A percentile compares a stretch with the other conserved stretches of the same genome.
Conservation (phyloP, 2,113 vertebrate species). For the Stomatorhinus ivindoensis region DNA sequence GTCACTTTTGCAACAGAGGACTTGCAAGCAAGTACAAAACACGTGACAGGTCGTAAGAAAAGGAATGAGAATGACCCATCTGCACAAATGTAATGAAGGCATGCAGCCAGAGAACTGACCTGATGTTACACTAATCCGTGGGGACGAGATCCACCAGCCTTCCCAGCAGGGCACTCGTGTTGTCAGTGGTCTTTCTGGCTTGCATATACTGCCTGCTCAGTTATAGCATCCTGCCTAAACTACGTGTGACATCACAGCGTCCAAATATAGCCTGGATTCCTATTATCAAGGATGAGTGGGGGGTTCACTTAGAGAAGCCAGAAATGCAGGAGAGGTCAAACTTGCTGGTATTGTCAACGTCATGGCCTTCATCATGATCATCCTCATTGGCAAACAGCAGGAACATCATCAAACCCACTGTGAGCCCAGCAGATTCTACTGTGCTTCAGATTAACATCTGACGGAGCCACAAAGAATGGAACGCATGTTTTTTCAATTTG, state of each 20-base stretch:
- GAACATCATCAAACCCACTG: not conserved
- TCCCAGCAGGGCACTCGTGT: slow-evolving; percentile 39
- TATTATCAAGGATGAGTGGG: slow-evolving; percentile 1
- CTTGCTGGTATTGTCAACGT: slow-evolving; percentile 36
- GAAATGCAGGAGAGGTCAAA: slow-evolving; percentile 30
- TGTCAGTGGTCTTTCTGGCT: slow-evolving; percentile 41
- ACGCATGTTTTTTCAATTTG: not conserved
- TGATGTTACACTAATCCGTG: slow-evolving; percentile 33
- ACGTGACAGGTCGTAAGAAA: not conserved
- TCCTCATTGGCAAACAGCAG: slow-evolving; percentile 11
- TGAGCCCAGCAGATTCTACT: not conserved
- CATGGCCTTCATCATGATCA: slow-evolving; percentile 40
- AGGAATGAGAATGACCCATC: not conserved
- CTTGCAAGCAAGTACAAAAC: not conserved
- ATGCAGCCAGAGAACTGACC: not conserved
- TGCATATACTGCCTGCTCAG: slow-evolving; percentile 36
- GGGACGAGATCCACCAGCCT: slow-evolving; percentile 16
- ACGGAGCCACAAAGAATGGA: not conserved
- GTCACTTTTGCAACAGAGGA: not conserved
- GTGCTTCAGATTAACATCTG: not conserved
- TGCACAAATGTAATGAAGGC: not conserved
- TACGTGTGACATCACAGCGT: slow-evolving; percentile 65
- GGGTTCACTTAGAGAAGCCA: slow-evolving; percentile 25
- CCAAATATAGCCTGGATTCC: slow-evolving; percentile 60
- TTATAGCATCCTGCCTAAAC: slow-evolving; percentile 58